Conservation (phyloP, 2,113 vertebrate genomes). For the Orycteropus afer region DNA sequence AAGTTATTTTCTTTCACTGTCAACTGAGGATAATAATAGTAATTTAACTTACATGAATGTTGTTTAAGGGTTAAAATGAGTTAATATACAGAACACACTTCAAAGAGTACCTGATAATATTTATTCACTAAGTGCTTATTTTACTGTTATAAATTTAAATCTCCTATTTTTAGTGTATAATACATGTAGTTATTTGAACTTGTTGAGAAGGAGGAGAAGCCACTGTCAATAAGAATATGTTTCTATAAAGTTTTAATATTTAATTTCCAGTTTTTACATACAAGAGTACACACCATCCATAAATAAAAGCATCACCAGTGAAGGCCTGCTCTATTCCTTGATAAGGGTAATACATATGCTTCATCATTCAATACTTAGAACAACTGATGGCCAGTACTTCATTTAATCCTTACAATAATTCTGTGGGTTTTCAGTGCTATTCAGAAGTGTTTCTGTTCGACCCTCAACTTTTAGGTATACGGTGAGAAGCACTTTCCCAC, state of each 20-base stretch:
- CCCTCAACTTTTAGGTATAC: neutral
- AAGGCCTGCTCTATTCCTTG: neutral
- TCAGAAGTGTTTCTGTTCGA: neutral
- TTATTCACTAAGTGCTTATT: neutral
- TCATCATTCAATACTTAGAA: neutral
- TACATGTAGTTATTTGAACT: neutral
- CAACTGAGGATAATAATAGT: slow-evolving; percentile 16
- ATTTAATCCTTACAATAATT: neutral
- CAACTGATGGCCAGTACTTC: neutral
- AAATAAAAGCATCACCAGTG: neutral
- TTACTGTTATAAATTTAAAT: neutral
- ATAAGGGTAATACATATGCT: neutral
- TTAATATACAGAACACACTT: neutral
- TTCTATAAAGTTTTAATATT: neutral
- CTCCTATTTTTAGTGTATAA: neutral
- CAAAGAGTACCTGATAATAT: neutral
- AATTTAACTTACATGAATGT: neutral
- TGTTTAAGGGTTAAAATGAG: neutral
- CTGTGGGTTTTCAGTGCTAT: neutral
- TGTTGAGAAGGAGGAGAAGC: neutral
- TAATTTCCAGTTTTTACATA: neutral
- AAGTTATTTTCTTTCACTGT: neutral
- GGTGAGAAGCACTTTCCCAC: neutral
- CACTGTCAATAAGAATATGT: neutral
- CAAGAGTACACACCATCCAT: neutral